Percentiles rank a stretch among this genome's conserved stretches.
These are phyloP conservation scores for Trachelus iudaicus DNA, from an alignment of 2,888 invertebrate species.

Conservation along the genomic window DNA sequence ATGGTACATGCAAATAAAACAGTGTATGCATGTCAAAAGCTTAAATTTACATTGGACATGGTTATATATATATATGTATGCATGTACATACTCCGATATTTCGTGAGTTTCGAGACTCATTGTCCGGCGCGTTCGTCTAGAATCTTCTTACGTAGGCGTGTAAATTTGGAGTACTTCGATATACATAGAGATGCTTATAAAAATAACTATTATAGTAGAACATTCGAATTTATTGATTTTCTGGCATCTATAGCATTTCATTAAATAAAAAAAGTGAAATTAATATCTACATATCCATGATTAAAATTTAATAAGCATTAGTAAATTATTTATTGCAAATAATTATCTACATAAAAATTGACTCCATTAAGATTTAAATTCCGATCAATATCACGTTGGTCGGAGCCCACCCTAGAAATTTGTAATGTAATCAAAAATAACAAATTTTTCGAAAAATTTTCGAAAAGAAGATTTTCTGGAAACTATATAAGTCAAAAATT, in stretches of 20 bases:
- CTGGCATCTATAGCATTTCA: not conserved
- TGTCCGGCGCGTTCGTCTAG: not conserved
- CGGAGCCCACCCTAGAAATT: too few relatives aligned
- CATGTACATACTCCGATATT: not conserved
- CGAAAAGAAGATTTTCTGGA: too few relatives aligned
- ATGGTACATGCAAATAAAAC: not conserved
- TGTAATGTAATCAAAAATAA: too few relatives aligned
- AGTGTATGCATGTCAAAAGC: not conserved
- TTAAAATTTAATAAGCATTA: not conserved
- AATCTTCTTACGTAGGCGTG: not conserved
- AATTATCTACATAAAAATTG: not conserved
- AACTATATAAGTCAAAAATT: too few relatives aligned
- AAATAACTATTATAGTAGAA: not conserved
- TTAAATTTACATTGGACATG: not conserved
- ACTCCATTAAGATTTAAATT: not conserved
- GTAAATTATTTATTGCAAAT: not conserved
- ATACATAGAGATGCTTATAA: not conserved
- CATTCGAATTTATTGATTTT: not conserved
- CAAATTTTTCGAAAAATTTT: too few relatives aligned
- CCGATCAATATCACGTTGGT: not conserved
- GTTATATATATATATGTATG: not conserved
- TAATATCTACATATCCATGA: not conserved
- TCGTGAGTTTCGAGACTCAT: not conserved
- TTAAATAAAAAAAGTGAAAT: not conserved
- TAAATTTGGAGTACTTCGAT: not conserved